A percentile compares a stretch with the other conserved stretches of the same genome.
phyloP scores from a whole-genome alignment of 2,888 invertebrate genomes.

The Blastobasis lacticolella region DNA sequence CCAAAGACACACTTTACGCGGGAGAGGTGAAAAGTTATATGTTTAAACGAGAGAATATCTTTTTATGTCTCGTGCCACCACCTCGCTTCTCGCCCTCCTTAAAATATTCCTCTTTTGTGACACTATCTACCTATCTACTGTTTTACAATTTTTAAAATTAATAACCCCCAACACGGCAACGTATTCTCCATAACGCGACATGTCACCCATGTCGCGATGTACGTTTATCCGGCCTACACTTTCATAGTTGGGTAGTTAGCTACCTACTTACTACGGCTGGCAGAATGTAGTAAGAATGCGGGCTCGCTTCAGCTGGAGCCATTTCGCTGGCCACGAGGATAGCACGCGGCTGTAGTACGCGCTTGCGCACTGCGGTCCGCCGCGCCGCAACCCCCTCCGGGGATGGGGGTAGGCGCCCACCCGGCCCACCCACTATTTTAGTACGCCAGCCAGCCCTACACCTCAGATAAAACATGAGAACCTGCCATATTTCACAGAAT shows the following conservation, averaged over 20 bases:
- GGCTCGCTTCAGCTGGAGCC: constrained; percentile 5
- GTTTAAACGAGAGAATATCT: background rate
- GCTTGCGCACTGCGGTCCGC: constrained; percentile 40
- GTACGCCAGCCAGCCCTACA: constrained; percentile 27
- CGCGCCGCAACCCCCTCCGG: constrained; percentile 13
- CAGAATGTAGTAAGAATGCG: constrained; percentile 3
- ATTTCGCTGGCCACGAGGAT: constrained; percentile 46
- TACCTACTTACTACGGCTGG: background rate
- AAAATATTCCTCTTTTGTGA: too few relatives aligned
- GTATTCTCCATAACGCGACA: too few relatives aligned
- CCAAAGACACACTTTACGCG: too few relatives aligned
- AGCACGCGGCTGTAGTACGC: constrained; percentile 57
- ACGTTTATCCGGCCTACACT: too few relatives aligned
- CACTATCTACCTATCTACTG: too few relatives aligned
- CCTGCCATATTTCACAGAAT: constrained; percentile 52
- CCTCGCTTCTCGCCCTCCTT: too few relatives aligned
- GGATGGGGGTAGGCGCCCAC: constrained; percentile 14
- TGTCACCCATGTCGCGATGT: too few relatives aligned
- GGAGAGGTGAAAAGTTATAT: too few relatives aligned
- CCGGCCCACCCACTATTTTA: constrained; percentile 26
- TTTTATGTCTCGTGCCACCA: background rate
- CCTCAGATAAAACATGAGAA: constrained; percentile 46
- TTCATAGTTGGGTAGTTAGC: too few relatives aligned
- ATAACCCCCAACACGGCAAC: too few relatives aligned
- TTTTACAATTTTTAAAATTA: too few relatives aligned